A percentile compares a stretch with the other conserved stretches of the same genome.
Conservation (phyloP, 2,888 invertebrate species). For the Caenorhabditis japonica region DNA sequence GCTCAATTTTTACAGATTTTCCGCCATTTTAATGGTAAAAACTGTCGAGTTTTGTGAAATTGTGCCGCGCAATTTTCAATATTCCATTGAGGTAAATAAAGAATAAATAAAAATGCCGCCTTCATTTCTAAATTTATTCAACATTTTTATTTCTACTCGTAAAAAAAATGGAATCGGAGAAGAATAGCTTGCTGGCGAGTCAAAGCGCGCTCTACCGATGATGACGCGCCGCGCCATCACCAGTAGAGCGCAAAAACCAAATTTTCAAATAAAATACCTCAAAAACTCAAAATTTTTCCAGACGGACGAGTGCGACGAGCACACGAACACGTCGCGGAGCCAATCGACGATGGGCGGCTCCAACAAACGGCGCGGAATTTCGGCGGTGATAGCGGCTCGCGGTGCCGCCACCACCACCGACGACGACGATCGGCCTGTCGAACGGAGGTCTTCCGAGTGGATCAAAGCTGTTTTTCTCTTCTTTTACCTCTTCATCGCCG, state of each 20-base stretch:
- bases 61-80: constrained; percentile 46
- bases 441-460: constrained; percentile 38
- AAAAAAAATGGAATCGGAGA: neutral
- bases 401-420: constrained; percentile 3
- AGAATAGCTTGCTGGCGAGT: neutral
- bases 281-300: constrained; percentile 14
- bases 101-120: neutral
- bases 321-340: constrained; percentile 9
- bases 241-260: too few relatives aligned
- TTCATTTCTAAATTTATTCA: neutral
- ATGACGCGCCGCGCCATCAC: too few relatives aligned
- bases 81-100: constrained; percentile 39
- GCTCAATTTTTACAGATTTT: too few relatives aligned
- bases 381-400: constrained; percentile 20
- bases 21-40: constrained; percentile 34
- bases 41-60: constrained; percentile 50
- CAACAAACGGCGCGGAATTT: neutral
- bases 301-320: constrained; percentile 51
- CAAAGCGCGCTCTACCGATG: too few relatives aligned
- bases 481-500: constrained; percentile 67
- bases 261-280: neutral
- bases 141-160: neutral
- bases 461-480: constrained; percentile 66
- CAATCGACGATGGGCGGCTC: constrained; percentile 5
- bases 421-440: neutral